Evolutionary conservation across 2,888 invertebrate species (phyloP), one percentile per base, ranked within the genome.

Genomic region (Zonitis immaculata): DNA sequence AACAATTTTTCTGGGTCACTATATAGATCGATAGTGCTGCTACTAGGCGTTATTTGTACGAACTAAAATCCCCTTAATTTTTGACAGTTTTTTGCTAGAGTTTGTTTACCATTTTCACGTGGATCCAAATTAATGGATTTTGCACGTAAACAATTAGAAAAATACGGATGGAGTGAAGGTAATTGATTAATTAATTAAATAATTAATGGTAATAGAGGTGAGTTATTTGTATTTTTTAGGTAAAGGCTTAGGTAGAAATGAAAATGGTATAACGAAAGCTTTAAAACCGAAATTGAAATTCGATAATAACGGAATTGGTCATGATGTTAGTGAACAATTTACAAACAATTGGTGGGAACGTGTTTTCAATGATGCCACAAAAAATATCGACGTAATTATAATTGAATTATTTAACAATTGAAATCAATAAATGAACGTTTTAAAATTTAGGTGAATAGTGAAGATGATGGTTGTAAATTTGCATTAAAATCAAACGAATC

Each of bases 271-370:
- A 51, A 78, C 82, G 0, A 79, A 85, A 58, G 84, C 94, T 0
- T 66, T 95, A 1, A 91, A 87, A 72, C 88, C 91, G 0, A 87
- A 84, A 68, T 69, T 91, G 7, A 95, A 94, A 72, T 86, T 89
- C 54, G 90, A 94, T 67, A 86, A 79, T 9, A 73, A 83, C 0
- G 92, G 92, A 0, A 71, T 95, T 18, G 95, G 94, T 0, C 87
- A 89, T 62, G 85, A 89, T 70, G 77, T 81, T 2, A 85, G 85
- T 0, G 82, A 86, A 6, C 86, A 88, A 65, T 90, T 87, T 67
- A 88, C 86, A 0, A 85, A 88, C 60, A 87, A 90, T 63, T 94
- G 93, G 93, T 92, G 91, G 91, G 87, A 87, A 58, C 80, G 83
- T 8, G 78, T 87, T 7, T 93, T 86, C 66, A 85, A 92, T 67